These are phyloP conservation scores for Ammodytes dubius DNA, from an alignment of 2,113 vertebrate species.

Conservation along the genomic window DNA sequence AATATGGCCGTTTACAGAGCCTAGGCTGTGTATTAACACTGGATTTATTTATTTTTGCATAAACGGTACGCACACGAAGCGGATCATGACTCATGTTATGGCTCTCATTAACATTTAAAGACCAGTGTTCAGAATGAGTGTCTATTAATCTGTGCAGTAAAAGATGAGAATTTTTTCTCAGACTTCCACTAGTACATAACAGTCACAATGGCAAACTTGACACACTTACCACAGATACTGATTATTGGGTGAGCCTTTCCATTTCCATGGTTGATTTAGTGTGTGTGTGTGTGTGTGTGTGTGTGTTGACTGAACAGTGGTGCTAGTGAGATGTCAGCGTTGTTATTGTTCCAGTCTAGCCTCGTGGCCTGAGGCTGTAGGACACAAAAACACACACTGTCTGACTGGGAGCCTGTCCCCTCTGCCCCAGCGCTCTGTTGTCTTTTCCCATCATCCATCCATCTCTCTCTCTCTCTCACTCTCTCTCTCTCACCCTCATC, in stretches of 20 bases:
- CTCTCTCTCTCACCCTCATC: conserved; percentile 33
- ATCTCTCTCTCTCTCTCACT: not conserved
- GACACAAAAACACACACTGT: conserved; percentile 80
- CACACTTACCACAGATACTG: conserved; percentile 55
- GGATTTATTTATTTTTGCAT: no score
- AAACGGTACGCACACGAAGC: no score
- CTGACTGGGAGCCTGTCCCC: conserved; percentile 68
- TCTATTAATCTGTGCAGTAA: not conserved
- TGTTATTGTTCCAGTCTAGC: conserved; percentile 82
- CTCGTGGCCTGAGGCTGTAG: conserved; percentile 78
- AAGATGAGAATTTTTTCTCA: not conserved
- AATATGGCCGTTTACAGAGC: no score
- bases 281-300: not conserved
- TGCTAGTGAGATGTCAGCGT: conserved; percentile 73
- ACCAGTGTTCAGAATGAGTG: not conserved
- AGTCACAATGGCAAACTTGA: conserved; percentile 30
- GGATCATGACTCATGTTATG: no score
- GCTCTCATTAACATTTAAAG: not conserved
- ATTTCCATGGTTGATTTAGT: conserved; percentile 69
- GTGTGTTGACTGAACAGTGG: conserved; percentile 57
- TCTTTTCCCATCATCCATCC: conserved; percentile 73
- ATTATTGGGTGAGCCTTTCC: conserved; percentile 46
- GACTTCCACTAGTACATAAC: not conserved
- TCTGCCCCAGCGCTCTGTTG: conserved; percentile 51
- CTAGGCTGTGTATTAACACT: no score